Conservation (phyloP, 2,113 vertebrate species). For the Misgurnus anguillicaudatus region DNA sequence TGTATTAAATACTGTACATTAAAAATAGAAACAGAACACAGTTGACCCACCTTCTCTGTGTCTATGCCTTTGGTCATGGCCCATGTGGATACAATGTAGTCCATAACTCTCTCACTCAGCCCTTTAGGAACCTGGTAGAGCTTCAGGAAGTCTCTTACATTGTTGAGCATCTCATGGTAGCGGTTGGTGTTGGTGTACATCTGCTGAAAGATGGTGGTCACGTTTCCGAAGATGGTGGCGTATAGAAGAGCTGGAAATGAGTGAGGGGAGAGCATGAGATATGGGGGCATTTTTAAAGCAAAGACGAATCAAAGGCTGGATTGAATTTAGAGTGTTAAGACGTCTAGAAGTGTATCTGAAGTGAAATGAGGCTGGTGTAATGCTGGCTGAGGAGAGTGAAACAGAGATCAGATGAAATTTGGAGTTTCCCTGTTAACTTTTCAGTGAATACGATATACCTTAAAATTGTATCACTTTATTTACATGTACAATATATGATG, state of each 20-base stretch:
- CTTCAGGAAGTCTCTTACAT: conserved; percentile 96
- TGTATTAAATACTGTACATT: background rate
- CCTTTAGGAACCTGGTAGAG: conserved; percentile 98
- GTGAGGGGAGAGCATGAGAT: background rate
- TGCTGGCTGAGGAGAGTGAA: conserved; percentile 2
- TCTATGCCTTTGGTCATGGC: conserved; percentile 99
- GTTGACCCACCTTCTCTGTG: conserved; percentile 89
- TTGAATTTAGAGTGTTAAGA: background rate
- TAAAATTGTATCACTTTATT: background rate
- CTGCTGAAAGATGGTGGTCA: conserved; percentile 99
- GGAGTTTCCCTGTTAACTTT: background rate
- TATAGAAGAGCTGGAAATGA: conserved; percentile 89
- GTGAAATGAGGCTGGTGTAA: background rate
- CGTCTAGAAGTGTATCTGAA: conserved; percentile 1
- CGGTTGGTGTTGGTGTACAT: conserved; percentile 99
- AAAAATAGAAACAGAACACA: background rate
- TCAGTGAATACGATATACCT: background rate
- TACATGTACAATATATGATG: background rate
- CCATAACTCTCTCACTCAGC: conserved; percentile 98
- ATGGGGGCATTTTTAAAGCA: background rate
- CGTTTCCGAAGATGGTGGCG: conserved; percentile 98
- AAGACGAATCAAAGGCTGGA: conserved; percentile 17
- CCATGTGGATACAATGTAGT: conserved; percentile 99
- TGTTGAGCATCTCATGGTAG: conserved; percentile 99
- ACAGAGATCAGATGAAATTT: background rate